phyloP scores from a whole-genome alignment of 2,113 vertebrate species.

The Mormoops blainvillei region DNA sequence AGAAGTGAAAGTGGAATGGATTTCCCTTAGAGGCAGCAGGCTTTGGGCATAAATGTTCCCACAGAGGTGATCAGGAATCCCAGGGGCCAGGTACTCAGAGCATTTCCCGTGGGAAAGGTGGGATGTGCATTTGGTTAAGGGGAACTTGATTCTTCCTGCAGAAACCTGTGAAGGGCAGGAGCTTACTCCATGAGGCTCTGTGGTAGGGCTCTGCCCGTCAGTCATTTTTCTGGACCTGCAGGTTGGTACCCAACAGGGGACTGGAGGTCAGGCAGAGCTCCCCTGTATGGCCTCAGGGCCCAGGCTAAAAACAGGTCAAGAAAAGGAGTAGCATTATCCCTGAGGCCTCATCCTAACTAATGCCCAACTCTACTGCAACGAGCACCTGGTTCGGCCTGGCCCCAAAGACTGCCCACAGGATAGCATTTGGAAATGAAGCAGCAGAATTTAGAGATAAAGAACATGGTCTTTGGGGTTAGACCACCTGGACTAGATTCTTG shows the following conservation, averaged over 20 bases:
- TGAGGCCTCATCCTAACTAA: background rate
- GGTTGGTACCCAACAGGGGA: background rate
- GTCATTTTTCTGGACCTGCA: background rate
- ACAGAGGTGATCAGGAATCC: background rate
- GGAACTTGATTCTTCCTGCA: background rate
- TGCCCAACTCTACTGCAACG: background rate
- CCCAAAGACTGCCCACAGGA: background rate
- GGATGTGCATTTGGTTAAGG: background rate
- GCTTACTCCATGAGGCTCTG: background rate
- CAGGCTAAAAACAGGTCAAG: background rate
- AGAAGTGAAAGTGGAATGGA: background rate
- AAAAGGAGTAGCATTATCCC: background rate
- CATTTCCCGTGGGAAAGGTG: background rate
- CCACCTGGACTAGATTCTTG: background rate
- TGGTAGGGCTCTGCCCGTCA: background rate
- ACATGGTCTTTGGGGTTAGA: background rate
- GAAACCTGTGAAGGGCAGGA: background rate
- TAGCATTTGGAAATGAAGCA: background rate
- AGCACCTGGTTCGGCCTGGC: no score
- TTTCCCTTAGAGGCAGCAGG: background rate
- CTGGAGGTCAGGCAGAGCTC: background rate
- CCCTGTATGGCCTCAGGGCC: background rate
- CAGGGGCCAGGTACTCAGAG: background rate
- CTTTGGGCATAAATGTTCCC: background rate
- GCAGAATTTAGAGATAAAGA: background rate